phyloP scores from a whole-genome alignment of 2,888 invertebrate species.

The Helobdella robusta region DNA sequence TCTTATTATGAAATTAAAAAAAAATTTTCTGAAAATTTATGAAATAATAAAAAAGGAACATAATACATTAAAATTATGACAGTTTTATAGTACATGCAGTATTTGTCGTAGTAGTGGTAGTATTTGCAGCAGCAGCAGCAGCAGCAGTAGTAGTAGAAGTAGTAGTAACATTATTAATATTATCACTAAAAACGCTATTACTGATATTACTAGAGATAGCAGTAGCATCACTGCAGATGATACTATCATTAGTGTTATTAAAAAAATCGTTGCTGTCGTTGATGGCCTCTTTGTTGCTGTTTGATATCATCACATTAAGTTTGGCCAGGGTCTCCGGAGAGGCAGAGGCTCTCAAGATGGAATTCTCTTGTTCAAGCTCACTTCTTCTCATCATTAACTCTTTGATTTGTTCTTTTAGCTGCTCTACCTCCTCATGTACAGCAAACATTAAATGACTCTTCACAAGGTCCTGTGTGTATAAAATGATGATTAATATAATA shows the following conservation, averaged over 20 bases:
- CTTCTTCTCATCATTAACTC: conserved; percentile 55
- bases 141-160: background rate
- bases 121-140: background rate
- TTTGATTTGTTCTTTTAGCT: conserved; percentile 78
- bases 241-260: background rate
- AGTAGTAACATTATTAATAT: conserved; percentile 1
- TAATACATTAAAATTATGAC: too few relatives aligned
- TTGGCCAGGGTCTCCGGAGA: conserved; percentile 59
- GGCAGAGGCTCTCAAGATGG: conserved; percentile 73
- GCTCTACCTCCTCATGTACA: conserved; percentile 86
- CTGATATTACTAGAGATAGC: background rate
- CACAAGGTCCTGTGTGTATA: conserved; percentile 77
- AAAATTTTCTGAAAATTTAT: too few relatives aligned
- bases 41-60: too few relatives aligned
- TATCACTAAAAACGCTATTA: background rate
- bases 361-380: conserved; percentile 79
- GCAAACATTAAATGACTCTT: conserved; percentile 91
- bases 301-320: conserved; percentile 11
- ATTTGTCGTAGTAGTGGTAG: background rate
- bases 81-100: too few relatives aligned
- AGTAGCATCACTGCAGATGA: too few relatives aligned
- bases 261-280: background rate
- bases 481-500: too few relatives aligned
- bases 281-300: background rate
- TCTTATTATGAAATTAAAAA: too few relatives aligned